These are phyloP conservation scores for Cryptops parisi DNA, from an alignment of 2,888 invertebrate species.

Conservation along the genomic window DNA sequence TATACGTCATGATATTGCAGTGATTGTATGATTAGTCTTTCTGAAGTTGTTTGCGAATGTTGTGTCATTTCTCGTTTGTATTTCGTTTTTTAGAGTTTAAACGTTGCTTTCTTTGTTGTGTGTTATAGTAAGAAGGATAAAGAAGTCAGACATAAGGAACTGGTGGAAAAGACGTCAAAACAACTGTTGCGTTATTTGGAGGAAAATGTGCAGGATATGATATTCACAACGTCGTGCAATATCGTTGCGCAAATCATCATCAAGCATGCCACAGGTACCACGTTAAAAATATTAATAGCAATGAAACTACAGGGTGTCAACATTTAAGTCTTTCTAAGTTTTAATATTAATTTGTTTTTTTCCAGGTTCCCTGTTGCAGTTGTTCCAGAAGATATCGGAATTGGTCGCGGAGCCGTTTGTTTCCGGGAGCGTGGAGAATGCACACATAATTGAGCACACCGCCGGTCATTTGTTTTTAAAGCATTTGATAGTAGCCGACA, in stretches of 20 bases:
- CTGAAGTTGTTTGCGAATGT: too few species aligned
- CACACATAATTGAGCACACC: slow-evolving; percentile 45
- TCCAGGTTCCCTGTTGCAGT: slow-evolving; percentile 7
- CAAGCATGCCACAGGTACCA: slow-evolving; percentile 41
- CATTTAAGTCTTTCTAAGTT: too few species aligned
- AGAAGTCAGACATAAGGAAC: slow-evolving; percentile 49
- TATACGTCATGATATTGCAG: too few species aligned
- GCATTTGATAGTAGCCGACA: slow-evolving; percentile 53
- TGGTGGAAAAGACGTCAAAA: slow-evolving; percentile 49
- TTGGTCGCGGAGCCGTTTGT: slow-evolving; percentile 18
- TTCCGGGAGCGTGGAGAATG: slow-evolving; percentile 19
- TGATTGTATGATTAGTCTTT: too few species aligned
- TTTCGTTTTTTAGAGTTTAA: not conserved
- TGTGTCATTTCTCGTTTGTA: too few species aligned
- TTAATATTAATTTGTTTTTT: not conserved
- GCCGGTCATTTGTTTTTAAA: slow-evolving; percentile 62
- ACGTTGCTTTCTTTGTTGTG: too few species aligned
- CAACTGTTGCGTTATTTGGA: slow-evolving; percentile 42
- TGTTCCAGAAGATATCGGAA: slow-evolving; percentile 18
- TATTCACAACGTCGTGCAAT: slow-evolving; percentile 49
- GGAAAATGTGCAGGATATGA: slow-evolving; percentile 49
- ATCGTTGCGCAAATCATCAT: slow-evolving; percentile 54
- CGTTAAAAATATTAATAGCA: slow-evolving; percentile 18
- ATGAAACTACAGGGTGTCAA: slow-evolving; percentile 32
- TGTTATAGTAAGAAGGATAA: slow-evolving; percentile 57